phyloP scores from a whole-genome alignment of 2,113 vertebrate genomes.

The Puntigrus tetrazona region DNA sequence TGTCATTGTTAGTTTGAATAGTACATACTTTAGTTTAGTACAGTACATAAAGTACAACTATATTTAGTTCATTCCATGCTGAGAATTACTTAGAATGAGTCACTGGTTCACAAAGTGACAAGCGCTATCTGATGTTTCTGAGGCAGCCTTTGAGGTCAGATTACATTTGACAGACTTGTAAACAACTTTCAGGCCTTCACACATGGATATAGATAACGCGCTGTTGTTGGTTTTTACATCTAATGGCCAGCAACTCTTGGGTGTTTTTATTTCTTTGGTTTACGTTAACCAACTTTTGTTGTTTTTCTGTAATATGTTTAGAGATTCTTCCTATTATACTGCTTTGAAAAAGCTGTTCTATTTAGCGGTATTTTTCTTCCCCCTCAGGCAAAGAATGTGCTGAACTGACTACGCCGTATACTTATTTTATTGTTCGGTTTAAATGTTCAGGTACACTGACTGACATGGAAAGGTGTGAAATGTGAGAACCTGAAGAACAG shows the following conservation, averaged over 20 bases:
- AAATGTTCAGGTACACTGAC: not conserved
- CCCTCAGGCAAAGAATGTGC: not conserved
- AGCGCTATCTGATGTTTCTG: constrained; percentile 38
- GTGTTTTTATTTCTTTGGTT: not conserved
- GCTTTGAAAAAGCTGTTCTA: not conserved
- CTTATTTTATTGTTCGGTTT: not conserved
- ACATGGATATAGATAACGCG: not conserved
- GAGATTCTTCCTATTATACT: not conserved
- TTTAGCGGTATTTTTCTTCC: not conserved
- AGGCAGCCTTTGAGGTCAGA: constrained; percentile 42
- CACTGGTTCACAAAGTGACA: constrained; percentile 38
- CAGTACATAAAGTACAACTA: constrained; percentile 24
- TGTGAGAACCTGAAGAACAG: constrained; percentile 7
- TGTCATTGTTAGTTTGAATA: not conserved
- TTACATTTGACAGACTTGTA: constrained; percentile 49
- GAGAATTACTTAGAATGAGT: constrained; percentile 45
- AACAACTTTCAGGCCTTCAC: constrained; percentile 42
- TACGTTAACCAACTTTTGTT: not conserved
- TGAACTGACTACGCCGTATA: not conserved
- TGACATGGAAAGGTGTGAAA: not conserved
- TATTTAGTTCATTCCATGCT: constrained; percentile 46
- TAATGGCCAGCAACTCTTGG: not conserved
- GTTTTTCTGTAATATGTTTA: not conserved
- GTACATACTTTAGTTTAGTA: not conserved
- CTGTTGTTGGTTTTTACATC: constrained; percentile 2